These are phyloP conservation scores for Papilio demoleus DNA, from an alignment of 2,888 invertebrate species.

Conservation along the genomic window DNA sequence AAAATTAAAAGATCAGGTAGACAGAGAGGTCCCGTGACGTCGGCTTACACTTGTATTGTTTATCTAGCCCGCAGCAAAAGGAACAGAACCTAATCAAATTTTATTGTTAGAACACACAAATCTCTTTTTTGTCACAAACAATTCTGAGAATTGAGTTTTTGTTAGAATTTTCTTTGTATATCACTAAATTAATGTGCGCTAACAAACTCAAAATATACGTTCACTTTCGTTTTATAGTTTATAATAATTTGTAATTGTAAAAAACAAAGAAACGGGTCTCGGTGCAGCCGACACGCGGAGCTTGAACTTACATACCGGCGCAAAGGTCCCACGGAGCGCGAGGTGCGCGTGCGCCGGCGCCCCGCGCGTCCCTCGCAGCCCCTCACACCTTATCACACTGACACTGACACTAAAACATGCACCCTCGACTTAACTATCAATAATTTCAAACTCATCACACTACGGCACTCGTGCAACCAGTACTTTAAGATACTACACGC, in stretches of 20 bases:
- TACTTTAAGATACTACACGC: conserved; percentile 15
- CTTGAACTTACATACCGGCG: conserved; percentile 64
- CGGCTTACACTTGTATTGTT: conserved; percentile 37
- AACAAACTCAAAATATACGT: too few species aligned
- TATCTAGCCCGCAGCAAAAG: neutral
- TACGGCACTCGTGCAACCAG: conserved; percentile 16
- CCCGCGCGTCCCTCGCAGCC: conserved; percentile 47
- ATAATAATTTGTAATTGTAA: neutral
- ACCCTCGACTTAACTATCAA: conserved; percentile 55
- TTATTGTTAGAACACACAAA: conserved; percentile 14
- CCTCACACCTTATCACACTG: conserved; percentile 58
- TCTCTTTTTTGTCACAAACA: neutral
- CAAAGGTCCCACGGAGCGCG: conserved; percentile 64
- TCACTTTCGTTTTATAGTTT: too few species aligned
- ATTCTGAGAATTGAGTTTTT: neutral
- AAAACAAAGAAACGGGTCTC: conserved; percentile 50
- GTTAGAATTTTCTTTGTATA: neutral
- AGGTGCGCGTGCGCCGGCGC: conserved; percentile 48
- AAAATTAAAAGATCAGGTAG: conserved; percentile 71
- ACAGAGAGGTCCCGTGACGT: conserved; percentile 45
- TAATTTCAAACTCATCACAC: conserved; percentile 53
- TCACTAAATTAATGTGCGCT: neutral
- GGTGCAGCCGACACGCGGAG: conserved; percentile 53
- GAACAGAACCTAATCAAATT: conserved; percentile 10
- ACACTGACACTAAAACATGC: conserved; percentile 47